Conservation (phyloP, 2,797 vertebrate genomes). For the Austrolebias charrua region DNA sequence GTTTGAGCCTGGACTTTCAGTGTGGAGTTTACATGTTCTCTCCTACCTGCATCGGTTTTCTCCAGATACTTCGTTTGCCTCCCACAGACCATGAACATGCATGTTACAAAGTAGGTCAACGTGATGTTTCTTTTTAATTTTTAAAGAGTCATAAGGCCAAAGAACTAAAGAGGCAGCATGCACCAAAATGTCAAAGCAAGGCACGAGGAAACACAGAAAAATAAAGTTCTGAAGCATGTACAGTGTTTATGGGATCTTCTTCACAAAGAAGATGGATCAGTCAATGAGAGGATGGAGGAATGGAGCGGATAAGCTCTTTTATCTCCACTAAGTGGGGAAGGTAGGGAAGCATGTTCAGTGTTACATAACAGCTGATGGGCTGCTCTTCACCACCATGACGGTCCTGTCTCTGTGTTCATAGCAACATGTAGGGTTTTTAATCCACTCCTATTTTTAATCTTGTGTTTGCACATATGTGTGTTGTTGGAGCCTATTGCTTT, state of each 20-base stretch:
- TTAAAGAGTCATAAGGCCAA: too few species aligned
- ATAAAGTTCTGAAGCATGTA: neutral
- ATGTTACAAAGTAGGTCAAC: too few species aligned
- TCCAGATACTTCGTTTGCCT: too few species aligned
- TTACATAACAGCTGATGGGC: constrained; percentile 59
- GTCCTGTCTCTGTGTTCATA: constrained; percentile 33
- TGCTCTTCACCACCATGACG: constrained; percentile 42
- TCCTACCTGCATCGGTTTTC: too few species aligned
- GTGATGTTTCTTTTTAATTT: too few species aligned
- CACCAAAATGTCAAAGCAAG: neutral
- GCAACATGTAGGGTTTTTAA: neutral
- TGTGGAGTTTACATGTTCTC: too few species aligned
- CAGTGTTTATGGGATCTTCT: constrained; percentile 20
- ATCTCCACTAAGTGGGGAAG: neutral
- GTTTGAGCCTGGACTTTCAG: too few species aligned
- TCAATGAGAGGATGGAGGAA: constrained; percentile 34
- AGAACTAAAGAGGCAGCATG: too few species aligned
- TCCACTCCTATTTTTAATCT: neutral
- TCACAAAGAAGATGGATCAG: constrained; percentile 29
- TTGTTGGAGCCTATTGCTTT: constrained; percentile 26
- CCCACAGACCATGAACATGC: too few species aligned
- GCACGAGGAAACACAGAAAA: neutral
- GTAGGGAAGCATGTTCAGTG: neutral
- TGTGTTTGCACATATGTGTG: constrained; percentile 3
- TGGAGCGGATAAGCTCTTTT: constrained; percentile 43